These are phyloP conservation scores for Calyptommatus sinebrachiatus DNA, from an alignment of 2,113 vertebrate species.

Conservation along the genomic window DNA sequence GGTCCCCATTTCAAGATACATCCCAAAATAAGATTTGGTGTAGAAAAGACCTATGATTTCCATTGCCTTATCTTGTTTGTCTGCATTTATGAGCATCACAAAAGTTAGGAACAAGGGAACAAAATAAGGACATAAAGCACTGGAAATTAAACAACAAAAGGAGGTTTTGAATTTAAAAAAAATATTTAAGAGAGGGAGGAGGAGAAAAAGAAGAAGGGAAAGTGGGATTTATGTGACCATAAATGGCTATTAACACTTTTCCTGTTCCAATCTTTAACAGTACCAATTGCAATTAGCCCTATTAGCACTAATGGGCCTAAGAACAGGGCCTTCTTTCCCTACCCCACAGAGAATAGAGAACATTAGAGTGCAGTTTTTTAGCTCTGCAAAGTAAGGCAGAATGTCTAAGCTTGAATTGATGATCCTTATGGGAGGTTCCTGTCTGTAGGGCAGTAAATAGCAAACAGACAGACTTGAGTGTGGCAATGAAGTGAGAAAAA, in stretches of 20 bases:
- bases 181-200: no score
- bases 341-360: background rate
- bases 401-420: constrained; percentile 16
- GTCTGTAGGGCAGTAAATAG: background rate
- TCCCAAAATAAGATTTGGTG: no score
- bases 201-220: background rate
- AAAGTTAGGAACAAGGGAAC: background rate
- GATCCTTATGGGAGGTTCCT: constrained; percentile 19
- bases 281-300: constrained; percentile 10
- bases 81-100: background rate
- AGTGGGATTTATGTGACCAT: background rate
- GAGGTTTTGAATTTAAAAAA: no score
- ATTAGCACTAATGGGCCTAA: constrained; percentile 28
- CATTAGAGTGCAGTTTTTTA: background rate
- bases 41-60: no score
- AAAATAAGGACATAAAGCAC: background rate
- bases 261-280: background rate
- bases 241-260: constrained; percentile 13
- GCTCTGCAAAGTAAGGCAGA: constrained; percentile 10
- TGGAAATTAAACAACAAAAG: background rate
- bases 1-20: no score
- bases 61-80: no score
- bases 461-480: background rate
- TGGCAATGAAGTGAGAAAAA: background rate
- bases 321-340: background rate